Conservation (phyloP, 2,797 vertebrate species). For the Labeo calbasu region DNA sequence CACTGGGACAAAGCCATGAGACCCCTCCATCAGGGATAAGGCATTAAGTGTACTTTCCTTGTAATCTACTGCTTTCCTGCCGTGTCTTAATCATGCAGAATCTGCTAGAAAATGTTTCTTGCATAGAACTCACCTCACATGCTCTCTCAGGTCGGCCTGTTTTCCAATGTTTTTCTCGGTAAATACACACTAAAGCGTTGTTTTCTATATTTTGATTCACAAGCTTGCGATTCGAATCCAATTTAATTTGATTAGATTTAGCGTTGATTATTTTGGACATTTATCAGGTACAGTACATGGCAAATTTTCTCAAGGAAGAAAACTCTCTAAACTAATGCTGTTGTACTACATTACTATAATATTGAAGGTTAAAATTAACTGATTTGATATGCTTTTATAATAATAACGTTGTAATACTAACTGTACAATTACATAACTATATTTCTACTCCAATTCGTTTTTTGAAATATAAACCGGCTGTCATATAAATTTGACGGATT, state of each 20-base stretch:
- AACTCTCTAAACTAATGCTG: not conserved
- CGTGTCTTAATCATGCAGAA: not conserved
- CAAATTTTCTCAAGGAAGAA: not conserved
- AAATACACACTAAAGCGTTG: not conserved
- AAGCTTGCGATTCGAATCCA: too few species aligned
- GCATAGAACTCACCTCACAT: not conserved
- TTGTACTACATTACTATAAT: not conserved
- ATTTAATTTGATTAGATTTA: not conserved
- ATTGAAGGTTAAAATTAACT: too few species aligned
- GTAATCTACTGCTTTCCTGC: not conserved
- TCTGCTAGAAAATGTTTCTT: not conserved
- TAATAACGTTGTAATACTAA: too few species aligned
- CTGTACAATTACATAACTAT: too few species aligned
- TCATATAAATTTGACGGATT: not conserved
- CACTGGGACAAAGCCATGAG: not conserved
- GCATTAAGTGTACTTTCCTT: constrained; percentile 1
- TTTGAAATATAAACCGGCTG: too few species aligned
- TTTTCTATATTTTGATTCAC: not conserved
- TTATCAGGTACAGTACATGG: not conserved
- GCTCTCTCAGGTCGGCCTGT: not conserved
- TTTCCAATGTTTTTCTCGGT: not conserved
- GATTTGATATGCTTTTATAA: too few species aligned
- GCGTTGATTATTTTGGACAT: not conserved
- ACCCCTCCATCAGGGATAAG: not conserved
- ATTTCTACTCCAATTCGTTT: not conserved